Evolutionary conservation across 2,113 vertebrate species (phyloP), one percentile per base, ranked within the genome.

Genomic region (Oreochromis spilurus): DNA sequence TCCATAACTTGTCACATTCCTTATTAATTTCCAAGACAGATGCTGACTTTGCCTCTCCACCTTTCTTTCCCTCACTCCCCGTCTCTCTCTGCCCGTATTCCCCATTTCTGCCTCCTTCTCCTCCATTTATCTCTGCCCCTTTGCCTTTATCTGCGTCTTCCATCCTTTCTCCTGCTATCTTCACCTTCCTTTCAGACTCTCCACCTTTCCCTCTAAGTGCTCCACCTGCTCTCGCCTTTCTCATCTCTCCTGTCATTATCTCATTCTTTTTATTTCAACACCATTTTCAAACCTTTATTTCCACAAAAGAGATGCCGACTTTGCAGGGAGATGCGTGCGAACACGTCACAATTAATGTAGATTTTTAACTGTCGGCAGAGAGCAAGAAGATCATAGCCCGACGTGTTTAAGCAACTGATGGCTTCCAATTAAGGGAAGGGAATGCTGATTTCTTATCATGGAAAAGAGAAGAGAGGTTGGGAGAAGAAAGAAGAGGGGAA

Each of bases 371-470:
- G 96, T 96, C 94, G 96, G 95, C 96, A 96, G 95, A 96, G 96
- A 95, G 97, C 34, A 79, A 92, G 97, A 79, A 65, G 53, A 96
- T 97, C 96, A 95, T 95, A 60, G 52, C 95, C 96, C 95, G 96
- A 97, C 54, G 26, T 95, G 97, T 79, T 97, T 97, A 97, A 97
- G 97, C 97, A 97, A 98, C 97, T 98, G 97, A 98, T 98, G 97
- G 96, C 95, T 97, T 98, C 96, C 97, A 97, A 52, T 77, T 57
- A 98, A 97, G 92, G 92, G n/a, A 98, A 97, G 91, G 92, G 13
- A 14, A 92, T 94, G 94, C 95, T 95, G 95, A 96, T 96, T 97
- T 97, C 97, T 97, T 97, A 96, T 97, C 97, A 96, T 24, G 54
- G 86, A 55, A 55, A 36, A 24, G 9, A 45, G 53, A 55, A 36